phyloP scores from a whole-genome alignment of 2,113 vertebrate species.

The Nesogale talazaci region DNA sequence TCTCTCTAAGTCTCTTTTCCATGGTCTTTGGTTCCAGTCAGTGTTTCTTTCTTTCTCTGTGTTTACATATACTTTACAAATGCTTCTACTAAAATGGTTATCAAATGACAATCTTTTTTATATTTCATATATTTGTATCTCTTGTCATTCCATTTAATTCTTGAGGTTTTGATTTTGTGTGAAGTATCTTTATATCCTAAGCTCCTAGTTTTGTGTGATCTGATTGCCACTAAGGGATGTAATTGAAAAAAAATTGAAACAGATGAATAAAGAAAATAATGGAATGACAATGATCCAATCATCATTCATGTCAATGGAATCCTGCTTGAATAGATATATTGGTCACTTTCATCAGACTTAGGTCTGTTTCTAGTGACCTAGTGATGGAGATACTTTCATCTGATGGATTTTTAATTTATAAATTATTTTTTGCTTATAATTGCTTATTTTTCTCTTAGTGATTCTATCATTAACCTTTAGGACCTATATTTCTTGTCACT shows the following conservation, averaged over 20 bases:
- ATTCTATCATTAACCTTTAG: neutral
- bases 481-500: constrained; percentile 18
- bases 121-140: neutral
- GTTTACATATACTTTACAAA: neutral
- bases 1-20: neutral
- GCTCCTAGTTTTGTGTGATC: neutral
- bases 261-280: neutral
- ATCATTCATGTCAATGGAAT: neutral
- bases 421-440: neutral
- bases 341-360: neutral
- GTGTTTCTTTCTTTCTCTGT: neutral
- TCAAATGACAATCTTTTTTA: neutral
- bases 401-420: neutral
- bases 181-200: neutral
- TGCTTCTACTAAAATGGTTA: neutral
- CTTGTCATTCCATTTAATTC: neutral
- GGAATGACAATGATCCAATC: neutral
- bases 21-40: neutral
- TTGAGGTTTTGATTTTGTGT: neutral
- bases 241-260: neutral
- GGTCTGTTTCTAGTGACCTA: neutral
- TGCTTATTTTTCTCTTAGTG: neutral
- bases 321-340: neutral
- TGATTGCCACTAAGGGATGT: neutral
- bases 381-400: neutral